Conservation (phyloP, 37 sponge, comb jelly and placozoan genomes). For the Diacarnus erythraeanus region DNA sequence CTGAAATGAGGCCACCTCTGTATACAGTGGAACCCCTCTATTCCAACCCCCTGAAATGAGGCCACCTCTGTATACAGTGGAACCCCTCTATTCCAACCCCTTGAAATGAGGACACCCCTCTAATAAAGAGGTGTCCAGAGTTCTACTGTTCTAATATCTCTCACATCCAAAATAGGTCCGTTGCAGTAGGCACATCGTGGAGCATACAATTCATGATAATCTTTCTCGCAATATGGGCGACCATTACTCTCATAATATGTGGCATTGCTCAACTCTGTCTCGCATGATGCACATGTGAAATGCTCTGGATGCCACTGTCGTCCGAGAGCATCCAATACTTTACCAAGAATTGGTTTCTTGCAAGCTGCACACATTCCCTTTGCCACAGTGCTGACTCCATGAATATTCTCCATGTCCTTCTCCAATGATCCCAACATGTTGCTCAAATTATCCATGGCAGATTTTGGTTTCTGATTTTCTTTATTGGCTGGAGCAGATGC, state of each 20-base stretch:
- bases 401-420: conserved; percentile 49
- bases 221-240: conserved; percentile 96
- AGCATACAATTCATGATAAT: conserved; percentile 94
- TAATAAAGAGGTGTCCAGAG: too few species aligned
- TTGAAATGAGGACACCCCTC: too few species aligned
- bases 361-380: conserved; percentile 94
- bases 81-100: too few species aligned
- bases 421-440: conserved; percentile 81
- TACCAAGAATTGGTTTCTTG: conserved; percentile 87
- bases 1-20: too few species aligned
- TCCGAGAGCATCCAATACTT: conserved; percentile 87
- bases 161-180: conserved; percentile 92
- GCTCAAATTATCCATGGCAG: conserved; percentile 62
- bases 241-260: conserved; percentile 92
- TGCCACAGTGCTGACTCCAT: conserved; percentile 74
- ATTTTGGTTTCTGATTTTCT: conserved; percentile 20
- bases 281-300: conserved; percentile 90
- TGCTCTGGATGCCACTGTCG: conserved; percentile 96
- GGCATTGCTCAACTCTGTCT: conserved; percentile 64
- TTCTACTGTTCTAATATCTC: background rate
- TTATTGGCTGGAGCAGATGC: background rate
- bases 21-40: background rate
- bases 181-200: conserved; percentile 97
- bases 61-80: background rate
- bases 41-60: background rate